Evolutionary conservation across 2,888 invertebrate genomes (phyloP).

Genomic region (Watsonalla binaria): DNA sequence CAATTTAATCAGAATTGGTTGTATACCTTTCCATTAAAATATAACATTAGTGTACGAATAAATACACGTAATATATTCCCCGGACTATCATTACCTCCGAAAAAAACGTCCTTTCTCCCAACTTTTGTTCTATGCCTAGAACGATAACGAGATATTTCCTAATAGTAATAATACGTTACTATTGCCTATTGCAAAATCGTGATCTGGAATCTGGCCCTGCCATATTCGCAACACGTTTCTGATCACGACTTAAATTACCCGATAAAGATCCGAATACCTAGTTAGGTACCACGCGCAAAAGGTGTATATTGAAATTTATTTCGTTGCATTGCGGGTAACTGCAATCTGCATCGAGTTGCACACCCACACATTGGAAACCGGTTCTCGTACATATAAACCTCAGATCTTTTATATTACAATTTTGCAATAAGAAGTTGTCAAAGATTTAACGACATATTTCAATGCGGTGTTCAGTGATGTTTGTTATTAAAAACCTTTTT

Average conservation of each 20-base stretch:
- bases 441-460: slow-evolving; percentile 3
- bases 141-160: too few species aligned
- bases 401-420: neutral
- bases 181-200: neutral
- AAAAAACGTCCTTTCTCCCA: too few species aligned
- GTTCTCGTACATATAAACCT: slow-evolving; percentile 41
- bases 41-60: too few species aligned
- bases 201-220: neutral
- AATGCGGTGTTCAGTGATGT: neutral
- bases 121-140: too few species aligned
- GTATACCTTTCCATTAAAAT: too few species aligned
- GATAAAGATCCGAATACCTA: slow-evolving; percentile 14
- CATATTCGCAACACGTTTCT: neutral
- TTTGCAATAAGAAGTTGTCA: neutral
- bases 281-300: slow-evolving; percentile 21
- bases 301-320: slow-evolving; percentile 48
- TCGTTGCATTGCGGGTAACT: slow-evolving; percentile 53
- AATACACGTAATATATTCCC: too few species aligned
- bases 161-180: neutral
- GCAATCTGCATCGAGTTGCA: slow-evolving; percentile 45
- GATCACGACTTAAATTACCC: slow-evolving; percentile 1
- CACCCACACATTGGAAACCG: slow-evolving; percentile 51
- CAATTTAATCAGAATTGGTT: too few species aligned
- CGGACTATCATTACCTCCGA: too few species aligned
- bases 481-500: neutral